These are phyloP conservation scores for Cyrtonyx montezumae DNA, from an alignment of 2,113 vertebrate genomes.

Conservation along the genomic window DNA sequence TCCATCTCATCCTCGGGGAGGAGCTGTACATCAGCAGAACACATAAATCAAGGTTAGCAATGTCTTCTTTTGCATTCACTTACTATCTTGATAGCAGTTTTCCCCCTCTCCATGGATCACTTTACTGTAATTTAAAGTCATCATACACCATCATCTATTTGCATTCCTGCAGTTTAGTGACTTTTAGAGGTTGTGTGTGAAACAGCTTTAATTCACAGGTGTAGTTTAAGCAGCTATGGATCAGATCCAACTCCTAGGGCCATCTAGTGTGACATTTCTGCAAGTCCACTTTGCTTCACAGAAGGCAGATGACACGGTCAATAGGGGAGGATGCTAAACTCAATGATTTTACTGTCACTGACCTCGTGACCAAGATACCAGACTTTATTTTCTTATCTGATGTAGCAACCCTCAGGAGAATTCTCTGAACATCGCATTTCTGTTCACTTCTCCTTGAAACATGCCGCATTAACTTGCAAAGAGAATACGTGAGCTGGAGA, in stretches of 20 bases:
- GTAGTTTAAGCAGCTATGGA: conserved; percentile 42
- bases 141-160: conserved; percentile 58
- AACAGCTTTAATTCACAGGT: conserved; percentile 51
- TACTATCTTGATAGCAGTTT: conserved; percentile 13
- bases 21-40: background rate
- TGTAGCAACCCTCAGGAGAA: conserved; percentile 22
- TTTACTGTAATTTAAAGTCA: conserved; percentile 55
- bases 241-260: conserved; percentile 25
- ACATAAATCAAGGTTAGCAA: background rate
- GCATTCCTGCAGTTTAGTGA: conserved; percentile 45
- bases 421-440: conserved; percentile 24
- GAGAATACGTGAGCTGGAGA: conserved; percentile 27
- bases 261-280: background rate
- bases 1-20: background rate
- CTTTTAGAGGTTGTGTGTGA: conserved; percentile 45
- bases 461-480: conserved; percentile 60
- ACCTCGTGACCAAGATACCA: conserved; percentile 4
- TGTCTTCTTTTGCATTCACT: background rate
- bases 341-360: conserved; percentile 12
- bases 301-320: background rate
- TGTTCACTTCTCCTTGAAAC: conserved; percentile 45
- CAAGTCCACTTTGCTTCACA: background rate
- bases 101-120: conserved; percentile 6
- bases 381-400: conserved; percentile 52
- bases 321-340: background rate